Conservation (phyloP, 2,797 vertebrate species). For the Enteromius argenteus region DNA sequence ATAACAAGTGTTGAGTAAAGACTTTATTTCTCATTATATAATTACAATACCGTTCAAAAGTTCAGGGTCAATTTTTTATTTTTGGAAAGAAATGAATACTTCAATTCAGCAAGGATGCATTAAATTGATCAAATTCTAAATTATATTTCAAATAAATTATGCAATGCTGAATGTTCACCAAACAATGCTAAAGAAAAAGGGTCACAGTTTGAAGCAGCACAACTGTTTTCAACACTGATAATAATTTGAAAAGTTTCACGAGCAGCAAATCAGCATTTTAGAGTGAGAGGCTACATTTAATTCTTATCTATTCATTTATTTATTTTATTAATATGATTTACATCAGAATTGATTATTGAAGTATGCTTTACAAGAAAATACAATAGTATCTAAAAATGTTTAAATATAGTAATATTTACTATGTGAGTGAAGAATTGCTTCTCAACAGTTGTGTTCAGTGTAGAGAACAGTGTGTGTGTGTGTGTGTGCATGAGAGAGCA, state of each 20-base stretch:
- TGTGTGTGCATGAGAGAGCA: neutral
- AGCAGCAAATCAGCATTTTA: neutral
- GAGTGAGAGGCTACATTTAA: neutral
- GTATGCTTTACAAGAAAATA: no score
- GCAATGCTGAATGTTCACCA: neutral
- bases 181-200: neutral
- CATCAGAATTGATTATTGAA: no score
- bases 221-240: neutral
- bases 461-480: neutral
- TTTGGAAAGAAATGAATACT: neutral
- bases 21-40: neutral
- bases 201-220: neutral
- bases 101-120: neutral
- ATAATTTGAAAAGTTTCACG: neutral
- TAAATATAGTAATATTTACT: no score
- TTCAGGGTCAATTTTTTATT: neutral
- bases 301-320: neutral
- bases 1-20: neutral
- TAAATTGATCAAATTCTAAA: neutral
- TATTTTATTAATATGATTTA: no score
- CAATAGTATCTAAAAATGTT: no score
- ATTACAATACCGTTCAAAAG: neutral
- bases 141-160: neutral
- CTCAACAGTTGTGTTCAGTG: neutral
- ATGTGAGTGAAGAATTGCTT: neutral